These are phyloP conservation scores for Leptinotarsa peninsularis DNA, from an alignment of 2,888 invertebrate species.

Conservation along the genomic window DNA sequence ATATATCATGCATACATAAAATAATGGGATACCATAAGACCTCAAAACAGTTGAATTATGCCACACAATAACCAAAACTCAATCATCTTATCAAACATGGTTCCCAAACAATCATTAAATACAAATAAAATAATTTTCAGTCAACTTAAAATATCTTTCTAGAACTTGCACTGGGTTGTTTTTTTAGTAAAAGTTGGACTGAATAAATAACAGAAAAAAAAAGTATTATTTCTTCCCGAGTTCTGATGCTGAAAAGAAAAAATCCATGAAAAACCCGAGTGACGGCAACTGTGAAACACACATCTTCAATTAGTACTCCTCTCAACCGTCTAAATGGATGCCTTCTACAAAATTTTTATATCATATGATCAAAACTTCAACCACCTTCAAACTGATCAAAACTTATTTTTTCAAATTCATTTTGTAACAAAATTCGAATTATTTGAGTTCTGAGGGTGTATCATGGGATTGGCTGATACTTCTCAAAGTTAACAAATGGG, in stretches of 20 bases:
- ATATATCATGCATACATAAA: slow-evolving; percentile 3
- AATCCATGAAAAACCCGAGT: neutral
- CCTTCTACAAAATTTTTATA: too few relatives aligned
- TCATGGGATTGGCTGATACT: too few relatives aligned
- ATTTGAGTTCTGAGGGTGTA: too few relatives aligned
- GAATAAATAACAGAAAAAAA: neutral
- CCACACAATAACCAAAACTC: neutral
- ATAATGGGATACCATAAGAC: neutral
- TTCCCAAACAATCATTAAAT: neutral
- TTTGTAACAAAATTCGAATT: too few relatives aligned
- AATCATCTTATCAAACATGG: neutral
- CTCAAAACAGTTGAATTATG: neutral
- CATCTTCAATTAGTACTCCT: neutral
- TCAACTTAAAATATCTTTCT: neutral
- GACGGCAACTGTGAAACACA: neutral
- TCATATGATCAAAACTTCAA: too few relatives aligned
- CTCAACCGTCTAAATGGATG: neutral
- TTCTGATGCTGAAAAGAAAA: slow-evolving; percentile 4
- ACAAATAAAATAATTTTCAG: slow-evolving; percentile 1
- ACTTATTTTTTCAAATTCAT: too few relatives aligned
- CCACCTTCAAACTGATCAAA: too few relatives aligned
- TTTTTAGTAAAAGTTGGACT: neutral
- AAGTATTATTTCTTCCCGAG: neutral
- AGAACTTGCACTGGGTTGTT: slow-evolving; percentile 4
- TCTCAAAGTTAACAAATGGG: too few relatives aligned